Percentiles rank a stretch among this genome's conserved stretches.
phyloP scores from a whole-genome alignment of 2,113 vertebrate species.

The Misgurnus anguillicaudatus region DNA sequence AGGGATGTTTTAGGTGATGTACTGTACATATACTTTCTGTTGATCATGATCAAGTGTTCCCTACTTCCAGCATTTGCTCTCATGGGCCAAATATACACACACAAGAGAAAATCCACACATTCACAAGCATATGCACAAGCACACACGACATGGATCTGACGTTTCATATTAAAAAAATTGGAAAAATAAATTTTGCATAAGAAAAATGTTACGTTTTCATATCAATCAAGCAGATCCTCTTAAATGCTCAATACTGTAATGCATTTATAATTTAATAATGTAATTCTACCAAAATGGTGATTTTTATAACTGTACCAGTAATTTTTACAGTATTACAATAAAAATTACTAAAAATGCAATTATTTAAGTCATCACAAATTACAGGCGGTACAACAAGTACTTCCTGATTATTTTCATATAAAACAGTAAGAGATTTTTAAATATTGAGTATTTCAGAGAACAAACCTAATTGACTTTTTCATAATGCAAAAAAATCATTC shows the following conservation, averaged over 20 bases:
- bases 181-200: background rate
- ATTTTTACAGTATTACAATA: background rate
- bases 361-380: background rate
- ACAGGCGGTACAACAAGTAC: background rate
- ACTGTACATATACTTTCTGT: background rate
- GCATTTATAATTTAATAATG: background rate
- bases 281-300: background rate
- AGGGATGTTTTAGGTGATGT: conserved; percentile 11
- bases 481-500: background rate
- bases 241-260: background rate
- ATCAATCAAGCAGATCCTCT: background rate
- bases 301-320: background rate
- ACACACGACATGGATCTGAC: background rate
- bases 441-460: too few relatives aligned
- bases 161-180: background rate
- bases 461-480: too few relatives aligned
- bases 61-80: conserved; percentile 11
- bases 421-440: too few relatives aligned
- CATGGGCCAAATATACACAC: background rate
- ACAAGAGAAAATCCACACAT: background rate
- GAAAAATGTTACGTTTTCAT: too few relatives aligned
- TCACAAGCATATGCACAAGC: conserved; percentile 14
- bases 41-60: conserved; percentile 1
- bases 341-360: background rate
- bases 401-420: background rate